Conservation (phyloP, 2,113 vertebrate species). For the Vombatus ursinus region DNA sequence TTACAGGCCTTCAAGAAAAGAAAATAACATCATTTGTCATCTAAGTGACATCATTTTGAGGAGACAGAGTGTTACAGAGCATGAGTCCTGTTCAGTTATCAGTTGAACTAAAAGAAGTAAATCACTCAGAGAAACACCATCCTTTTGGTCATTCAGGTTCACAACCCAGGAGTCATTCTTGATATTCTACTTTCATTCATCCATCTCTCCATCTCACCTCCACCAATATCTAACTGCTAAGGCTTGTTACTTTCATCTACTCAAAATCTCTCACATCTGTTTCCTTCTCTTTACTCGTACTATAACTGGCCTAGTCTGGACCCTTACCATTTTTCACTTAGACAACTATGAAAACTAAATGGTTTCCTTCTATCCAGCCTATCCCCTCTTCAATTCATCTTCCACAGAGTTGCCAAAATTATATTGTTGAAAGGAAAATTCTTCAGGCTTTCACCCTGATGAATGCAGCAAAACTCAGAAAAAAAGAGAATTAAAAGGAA, state of each 20-base stretch:
- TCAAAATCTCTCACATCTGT: background rate
- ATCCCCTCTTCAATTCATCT: background rate
- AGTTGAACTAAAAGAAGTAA: background rate
- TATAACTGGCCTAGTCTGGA: background rate
- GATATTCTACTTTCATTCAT: background rate
- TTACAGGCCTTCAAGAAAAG: background rate
- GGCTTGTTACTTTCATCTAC: background rate
- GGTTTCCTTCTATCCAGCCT: background rate
- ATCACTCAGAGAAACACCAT: background rate
- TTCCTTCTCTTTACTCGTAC: background rate
- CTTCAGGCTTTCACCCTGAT: too few relatives aligned
- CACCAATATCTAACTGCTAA: background rate
- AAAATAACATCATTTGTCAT: background rate
- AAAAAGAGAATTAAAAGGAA: too few relatives aligned
- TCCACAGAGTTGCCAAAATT: background rate
- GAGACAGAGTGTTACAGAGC: background rate
- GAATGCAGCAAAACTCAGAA: too few relatives aligned
- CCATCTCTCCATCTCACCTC: background rate
- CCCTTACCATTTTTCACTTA: background rate
- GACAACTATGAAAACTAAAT: background rate
- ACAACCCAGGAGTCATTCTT: background rate
- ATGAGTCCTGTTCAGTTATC: background rate
- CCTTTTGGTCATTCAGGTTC: background rate
- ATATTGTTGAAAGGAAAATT: too few relatives aligned
- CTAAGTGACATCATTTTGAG: background rate